Percentiles rank a stretch among this genome's conserved stretches.
These are phyloP conservation scores for Ataeniobius toweri DNA, from an alignment of 2,797 vertebrate species.

Conservation along the genomic window DNA sequence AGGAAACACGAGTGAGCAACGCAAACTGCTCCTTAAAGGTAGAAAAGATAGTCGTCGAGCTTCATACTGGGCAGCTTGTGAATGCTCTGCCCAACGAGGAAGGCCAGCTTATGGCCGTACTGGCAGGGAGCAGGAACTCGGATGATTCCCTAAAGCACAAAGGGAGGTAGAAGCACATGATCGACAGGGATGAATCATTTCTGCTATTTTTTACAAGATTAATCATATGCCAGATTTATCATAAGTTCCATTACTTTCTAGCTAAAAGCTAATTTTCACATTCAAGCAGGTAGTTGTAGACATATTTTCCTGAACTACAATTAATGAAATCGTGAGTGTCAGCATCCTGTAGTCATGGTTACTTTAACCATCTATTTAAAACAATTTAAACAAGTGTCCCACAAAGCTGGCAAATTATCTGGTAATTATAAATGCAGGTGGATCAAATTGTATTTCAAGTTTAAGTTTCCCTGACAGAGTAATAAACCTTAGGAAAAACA, in stretches of 20 bases:
- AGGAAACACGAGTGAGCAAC: background rate
- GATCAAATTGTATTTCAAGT: too few relatives aligned
- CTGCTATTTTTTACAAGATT: background rate
- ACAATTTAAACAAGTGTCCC: too few relatives aligned
- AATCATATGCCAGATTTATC: background rate
- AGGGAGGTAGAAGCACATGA: background rate
- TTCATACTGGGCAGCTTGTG: slow-evolving; percentile 85
- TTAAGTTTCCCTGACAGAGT: too few relatives aligned
- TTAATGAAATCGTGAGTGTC: too few relatives aligned
- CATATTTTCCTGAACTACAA: background rate
- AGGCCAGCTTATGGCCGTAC: slow-evolving; percentile 96
- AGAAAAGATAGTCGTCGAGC: slow-evolving; percentile 88
- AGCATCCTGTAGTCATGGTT: too few relatives aligned
- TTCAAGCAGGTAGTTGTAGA: background rate
- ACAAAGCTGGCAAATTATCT: too few relatives aligned
- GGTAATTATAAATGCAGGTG: too few relatives aligned
- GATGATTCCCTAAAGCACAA: slow-evolving; percentile 85
- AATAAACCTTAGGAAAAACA: background rate
- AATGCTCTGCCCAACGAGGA: slow-evolving; percentile 94
- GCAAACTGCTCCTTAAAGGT: slow-evolving; percentile 76
- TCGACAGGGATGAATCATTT: background rate
- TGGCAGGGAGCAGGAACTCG: slow-evolving; percentile 95
- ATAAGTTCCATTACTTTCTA: background rate
- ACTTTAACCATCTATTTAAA: too few relatives aligned
- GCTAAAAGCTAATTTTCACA: background rate